phyloP scores from a whole-genome alignment of 1,140 invertebrate genomes.

The Cherax destructor region DNA sequence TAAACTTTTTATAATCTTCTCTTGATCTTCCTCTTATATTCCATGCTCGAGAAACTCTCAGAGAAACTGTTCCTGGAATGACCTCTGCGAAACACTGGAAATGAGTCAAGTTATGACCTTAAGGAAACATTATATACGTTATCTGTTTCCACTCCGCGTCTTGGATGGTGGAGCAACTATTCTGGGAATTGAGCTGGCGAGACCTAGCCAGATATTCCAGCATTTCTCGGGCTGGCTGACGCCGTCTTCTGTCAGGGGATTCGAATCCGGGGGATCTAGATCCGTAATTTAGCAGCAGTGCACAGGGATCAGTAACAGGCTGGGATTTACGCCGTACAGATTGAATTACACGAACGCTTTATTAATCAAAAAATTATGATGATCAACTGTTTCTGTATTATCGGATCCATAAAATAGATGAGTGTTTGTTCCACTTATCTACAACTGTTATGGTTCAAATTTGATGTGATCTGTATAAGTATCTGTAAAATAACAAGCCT shows the following conservation, averaged over 20 bases:
- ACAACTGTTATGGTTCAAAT: too few species aligned
- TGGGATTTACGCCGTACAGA: too few species aligned
- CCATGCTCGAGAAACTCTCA: neutral
- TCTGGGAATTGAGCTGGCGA: slow-evolving; percentile 13
- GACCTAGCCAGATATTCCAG: slow-evolving; percentile 8
- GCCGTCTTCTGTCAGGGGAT: slow-evolving; percentile 1
- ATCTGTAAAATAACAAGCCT: too few species aligned
- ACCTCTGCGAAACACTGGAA: neutral
- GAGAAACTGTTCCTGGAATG: slow-evolving; percentile 15
- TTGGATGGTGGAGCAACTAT: slow-evolving; percentile 14
- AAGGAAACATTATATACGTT: slow-evolving; percentile 9
- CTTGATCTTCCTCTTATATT: neutral
- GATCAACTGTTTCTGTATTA: too few species aligned
- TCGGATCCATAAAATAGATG: too few species aligned
- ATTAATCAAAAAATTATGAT: too few species aligned
- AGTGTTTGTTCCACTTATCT: too few species aligned
- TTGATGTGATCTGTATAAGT: too few species aligned
- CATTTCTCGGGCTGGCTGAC: neutral
- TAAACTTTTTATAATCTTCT: too few species aligned
- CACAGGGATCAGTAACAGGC: too few species aligned
- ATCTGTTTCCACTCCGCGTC: neutral
- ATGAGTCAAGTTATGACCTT: slow-evolving; percentile 1
- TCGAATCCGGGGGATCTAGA: neutral
- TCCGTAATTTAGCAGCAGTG: neutral
- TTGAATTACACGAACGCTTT: too few species aligned